Percentiles rank a stretch among this genome's conserved stretches.
phyloP scores from a whole-genome alignment of 2,797 vertebrate genomes.

The Sebastes vulpes region DNA sequence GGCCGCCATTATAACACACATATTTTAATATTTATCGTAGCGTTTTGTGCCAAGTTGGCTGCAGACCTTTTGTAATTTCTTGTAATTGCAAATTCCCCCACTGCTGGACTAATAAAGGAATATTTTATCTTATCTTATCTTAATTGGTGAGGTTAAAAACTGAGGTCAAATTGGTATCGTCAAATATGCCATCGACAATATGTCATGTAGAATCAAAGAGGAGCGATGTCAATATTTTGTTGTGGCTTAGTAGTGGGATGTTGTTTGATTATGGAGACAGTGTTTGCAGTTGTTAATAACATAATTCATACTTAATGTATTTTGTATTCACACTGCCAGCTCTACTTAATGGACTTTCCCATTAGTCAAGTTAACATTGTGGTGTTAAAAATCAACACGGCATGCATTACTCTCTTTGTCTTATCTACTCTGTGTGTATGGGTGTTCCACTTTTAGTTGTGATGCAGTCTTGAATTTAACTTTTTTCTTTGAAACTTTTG shows the following conservation, averaged over 20 bases:
- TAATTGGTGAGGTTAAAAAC: background rate
- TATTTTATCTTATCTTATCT: no score
- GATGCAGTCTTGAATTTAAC: background rate
- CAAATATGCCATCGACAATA: background rate
- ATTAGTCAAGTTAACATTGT: constrained; percentile 50
- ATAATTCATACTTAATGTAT: constrained; percentile 45
- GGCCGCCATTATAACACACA: background rate
- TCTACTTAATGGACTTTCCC: constrained; percentile 51
- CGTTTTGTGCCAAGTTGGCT: constrained; percentile 6
- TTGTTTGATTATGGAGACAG: constrained; percentile 26
- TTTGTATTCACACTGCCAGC: constrained; percentile 47
- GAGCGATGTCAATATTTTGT: background rate
- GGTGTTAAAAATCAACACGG: constrained; percentile 16
- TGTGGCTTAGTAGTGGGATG: constrained; percentile 4
- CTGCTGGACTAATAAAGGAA: no score
- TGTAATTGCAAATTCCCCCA: no score
- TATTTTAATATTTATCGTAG: constrained; percentile 26
- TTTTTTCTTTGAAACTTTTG: no score
- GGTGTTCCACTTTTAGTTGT: background rate
- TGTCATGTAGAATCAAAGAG: background rate
- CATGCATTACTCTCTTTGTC: constrained; percentile 30
- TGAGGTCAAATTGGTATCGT: constrained; percentile 17
- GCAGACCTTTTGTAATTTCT: background rate
- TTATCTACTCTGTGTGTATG: background rate
- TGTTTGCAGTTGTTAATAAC: constrained; percentile 40